phyloP scores from a whole-genome alignment of 2,797 vertebrate genomes.

The Parambassis ranga region DNA sequence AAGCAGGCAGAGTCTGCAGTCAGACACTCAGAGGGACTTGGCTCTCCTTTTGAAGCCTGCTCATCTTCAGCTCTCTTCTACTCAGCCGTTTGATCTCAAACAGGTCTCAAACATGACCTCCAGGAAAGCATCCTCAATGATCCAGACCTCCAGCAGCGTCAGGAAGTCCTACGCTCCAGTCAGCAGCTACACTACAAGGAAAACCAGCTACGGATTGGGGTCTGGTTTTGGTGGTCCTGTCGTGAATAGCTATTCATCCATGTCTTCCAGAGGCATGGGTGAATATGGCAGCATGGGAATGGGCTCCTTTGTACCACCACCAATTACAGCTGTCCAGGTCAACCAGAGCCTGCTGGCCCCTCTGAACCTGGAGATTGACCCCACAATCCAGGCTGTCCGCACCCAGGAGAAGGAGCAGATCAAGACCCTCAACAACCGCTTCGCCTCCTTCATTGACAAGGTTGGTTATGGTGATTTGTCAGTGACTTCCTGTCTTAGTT shows the following conservation, averaged over 20 bases:
- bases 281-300: too few relatives aligned
- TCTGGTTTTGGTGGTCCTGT: neutral
- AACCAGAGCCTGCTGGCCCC: constrained; percentile 89
- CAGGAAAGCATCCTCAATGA: constrained; percentile 10
- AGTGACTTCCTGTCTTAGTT: neutral
- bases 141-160: rapidly evolving
- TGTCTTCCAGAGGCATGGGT: too few relatives aligned
- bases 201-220: neutral
- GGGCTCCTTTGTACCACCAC: neutral
- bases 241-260: too few relatives aligned
- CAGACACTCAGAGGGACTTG: constrained; percentile 78
- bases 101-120: neutral
- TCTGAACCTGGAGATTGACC: constrained; percentile 87
- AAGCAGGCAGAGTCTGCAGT: constrained; percentile 42
- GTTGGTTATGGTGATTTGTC: constrained; percentile 65
- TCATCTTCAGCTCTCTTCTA: constrained; percentile 48
- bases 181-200: neutral
- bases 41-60: constrained; percentile 79
- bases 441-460: constrained; percentile 96
- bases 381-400: constrained; percentile 85
- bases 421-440: constrained; percentile 95
- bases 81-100: constrained; percentile 26
- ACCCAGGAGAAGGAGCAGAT: constrained; percentile 96
- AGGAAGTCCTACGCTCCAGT: constrained; percentile 13
- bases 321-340: constrained; percentile 86